These are phyloP conservation scores for Microctonus brassicae DNA, from an alignment of 2,888 invertebrate species.

Conservation along the genomic window DNA sequence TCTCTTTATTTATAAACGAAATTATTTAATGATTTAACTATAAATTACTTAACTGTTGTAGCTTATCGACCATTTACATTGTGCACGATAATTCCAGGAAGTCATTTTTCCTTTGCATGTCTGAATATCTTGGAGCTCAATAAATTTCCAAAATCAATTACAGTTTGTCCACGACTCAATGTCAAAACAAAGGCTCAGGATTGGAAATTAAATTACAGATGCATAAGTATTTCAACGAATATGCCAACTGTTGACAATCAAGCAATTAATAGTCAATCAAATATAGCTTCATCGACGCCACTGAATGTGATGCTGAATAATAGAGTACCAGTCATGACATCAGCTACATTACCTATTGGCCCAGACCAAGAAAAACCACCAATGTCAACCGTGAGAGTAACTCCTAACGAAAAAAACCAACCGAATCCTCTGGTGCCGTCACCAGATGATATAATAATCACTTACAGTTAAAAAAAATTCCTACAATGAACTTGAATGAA, in stretches of 20 bases:
- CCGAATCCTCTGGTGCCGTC: neutral
- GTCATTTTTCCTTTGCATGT: constrained; percentile 59
- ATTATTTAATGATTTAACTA: neutral
- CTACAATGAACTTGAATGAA: too few species aligned
- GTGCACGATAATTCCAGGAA: constrained; percentile 57
- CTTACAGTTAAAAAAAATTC: too few species aligned
- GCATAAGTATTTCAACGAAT: constrained; percentile 53
- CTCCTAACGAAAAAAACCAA: neutral
- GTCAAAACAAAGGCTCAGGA: constrained; percentile 53
- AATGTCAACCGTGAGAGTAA: neutral
- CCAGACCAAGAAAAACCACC: neutral
- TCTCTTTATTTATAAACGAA: neutral
- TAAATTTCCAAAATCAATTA: constrained; percentile 56
- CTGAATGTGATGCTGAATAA: too few species aligned
- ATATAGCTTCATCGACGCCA: too few species aligned
- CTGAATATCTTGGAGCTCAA: constrained; percentile 56
- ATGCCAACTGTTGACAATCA: constrained; percentile 39
- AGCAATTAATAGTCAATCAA: neutral
- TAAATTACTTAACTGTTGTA: constrained; percentile 37
- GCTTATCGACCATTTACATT: constrained; percentile 55
- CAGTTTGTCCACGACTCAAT: constrained; percentile 55
- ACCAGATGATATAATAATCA: too few species aligned
- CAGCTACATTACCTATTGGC: neutral
- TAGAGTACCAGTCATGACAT: neutral
- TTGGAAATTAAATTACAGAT: constrained; percentile 60